Evolutionary conservation across 2,888 invertebrate genomes (phyloP).

Genomic region (Copidosoma aretas): DNA sequence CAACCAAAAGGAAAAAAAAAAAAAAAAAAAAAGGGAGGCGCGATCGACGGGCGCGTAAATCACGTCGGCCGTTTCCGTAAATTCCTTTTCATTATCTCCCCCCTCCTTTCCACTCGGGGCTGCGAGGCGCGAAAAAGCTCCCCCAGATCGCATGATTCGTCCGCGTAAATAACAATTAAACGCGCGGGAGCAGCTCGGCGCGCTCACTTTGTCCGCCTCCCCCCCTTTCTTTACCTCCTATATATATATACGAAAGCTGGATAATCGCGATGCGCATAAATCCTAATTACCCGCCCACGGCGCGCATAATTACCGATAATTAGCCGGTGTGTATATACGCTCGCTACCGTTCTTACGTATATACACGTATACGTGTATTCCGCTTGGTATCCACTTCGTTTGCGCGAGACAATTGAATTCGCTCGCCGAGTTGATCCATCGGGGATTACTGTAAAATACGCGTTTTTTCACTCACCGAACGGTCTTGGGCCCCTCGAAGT

Average conservation of each 20-base stretch:
- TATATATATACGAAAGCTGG: conserved; percentile 44
- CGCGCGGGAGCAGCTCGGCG: conserved; percentile 45
- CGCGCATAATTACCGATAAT: conserved; percentile 56
- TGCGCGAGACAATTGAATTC: conserved; percentile 20
- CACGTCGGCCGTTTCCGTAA: conserved; percentile 39
- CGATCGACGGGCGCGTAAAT: conserved; percentile 13
- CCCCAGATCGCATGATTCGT: conserved; percentile 51
- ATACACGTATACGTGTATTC: too few species aligned
- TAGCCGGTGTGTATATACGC: conserved; percentile 44
- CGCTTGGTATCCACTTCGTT: conserved; percentile 23
- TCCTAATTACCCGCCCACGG: conserved; percentile 54
- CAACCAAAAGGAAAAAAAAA: neutral
- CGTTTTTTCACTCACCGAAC: conserved; percentile 53
- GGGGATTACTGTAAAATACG: neutral
- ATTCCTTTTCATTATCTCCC: conserved; percentile 38
- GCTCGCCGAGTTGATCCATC: neutral
- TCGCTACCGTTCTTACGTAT: neutral
- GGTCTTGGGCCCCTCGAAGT: conserved; percentile 55
- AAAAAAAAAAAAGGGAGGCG: neutral
- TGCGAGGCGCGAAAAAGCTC: neutral
- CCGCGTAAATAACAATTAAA: conserved; percentile 58
- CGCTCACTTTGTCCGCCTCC: conserved; percentile 1
- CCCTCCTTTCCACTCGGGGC: neutral
- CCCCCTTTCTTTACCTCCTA: conserved; percentile 28
- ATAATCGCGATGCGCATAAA: conserved; percentile 55